A percentile compares a stretch with the other conserved stretches of the same genome.
phyloP scores from a whole-genome alignment of 2,888 invertebrate species.

The Ormyrus rosae region DNA sequence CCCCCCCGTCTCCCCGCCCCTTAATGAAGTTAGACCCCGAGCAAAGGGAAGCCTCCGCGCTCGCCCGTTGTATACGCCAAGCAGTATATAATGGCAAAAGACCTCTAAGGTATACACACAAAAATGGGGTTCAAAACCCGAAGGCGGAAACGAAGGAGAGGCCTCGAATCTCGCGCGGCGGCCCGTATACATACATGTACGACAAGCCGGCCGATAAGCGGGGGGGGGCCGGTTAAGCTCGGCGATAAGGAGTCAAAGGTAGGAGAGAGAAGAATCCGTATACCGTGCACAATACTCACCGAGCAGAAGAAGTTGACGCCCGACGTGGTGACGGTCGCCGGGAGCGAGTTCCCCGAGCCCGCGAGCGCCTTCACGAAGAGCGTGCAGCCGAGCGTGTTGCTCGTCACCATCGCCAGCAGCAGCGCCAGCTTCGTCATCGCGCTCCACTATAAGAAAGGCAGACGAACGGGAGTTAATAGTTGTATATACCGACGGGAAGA shows the following conservation, averaged over 20 bases:
- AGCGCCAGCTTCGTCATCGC: slow-evolving; percentile 67
- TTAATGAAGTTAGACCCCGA: slow-evolving; percentile 35
- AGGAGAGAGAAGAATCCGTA: background rate
- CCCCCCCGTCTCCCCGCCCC: background rate
- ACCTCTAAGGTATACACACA: background rate
- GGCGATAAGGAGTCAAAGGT: background rate
- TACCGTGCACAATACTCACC: slow-evolving; percentile 74
- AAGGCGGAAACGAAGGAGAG: background rate
- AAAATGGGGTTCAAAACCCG: background rate
- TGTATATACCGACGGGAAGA: too few species aligned
- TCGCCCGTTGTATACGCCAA: background rate
- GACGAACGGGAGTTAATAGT: too few species aligned
- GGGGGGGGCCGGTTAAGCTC: background rate
- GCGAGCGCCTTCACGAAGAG: slow-evolving; percentile 82
- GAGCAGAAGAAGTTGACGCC: slow-evolving; percentile 82
- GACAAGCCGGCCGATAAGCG: background rate
- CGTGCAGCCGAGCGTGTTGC: slow-evolving; percentile 80
- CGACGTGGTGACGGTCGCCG: slow-evolving; percentile 81
- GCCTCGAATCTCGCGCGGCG: background rate
- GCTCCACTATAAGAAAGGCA: slow-evolving; percentile 56
- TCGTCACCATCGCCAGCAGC: slow-evolving; percentile 78
- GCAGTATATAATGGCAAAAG: background rate
- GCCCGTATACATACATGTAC: too few species aligned
- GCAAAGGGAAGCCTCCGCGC: background rate
- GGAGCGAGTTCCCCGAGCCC: slow-evolving; percentile 79